A percentile compares a stretch with the other conserved stretches of the same genome.
These are phyloP conservation scores for Sebastes minor DNA, from an alignment of 2,797 vertebrate species.

Conservation along the genomic window DNA sequence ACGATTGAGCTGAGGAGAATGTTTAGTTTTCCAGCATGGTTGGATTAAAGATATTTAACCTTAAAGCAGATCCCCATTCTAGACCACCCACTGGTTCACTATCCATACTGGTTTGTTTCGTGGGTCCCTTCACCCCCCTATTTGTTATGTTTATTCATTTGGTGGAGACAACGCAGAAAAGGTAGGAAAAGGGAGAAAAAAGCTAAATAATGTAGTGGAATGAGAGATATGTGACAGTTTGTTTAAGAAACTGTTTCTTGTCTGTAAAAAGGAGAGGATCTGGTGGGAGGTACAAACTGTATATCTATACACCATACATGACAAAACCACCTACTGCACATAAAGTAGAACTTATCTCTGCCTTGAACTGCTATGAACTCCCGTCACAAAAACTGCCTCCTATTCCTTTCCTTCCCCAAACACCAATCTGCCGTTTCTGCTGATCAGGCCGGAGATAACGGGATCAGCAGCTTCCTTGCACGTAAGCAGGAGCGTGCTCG, in stretches of 20 bases:
- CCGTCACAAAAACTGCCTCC: slow-evolving; percentile 19
- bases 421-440: slow-evolving; percentile 49
- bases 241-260: slow-evolving; percentile 14
- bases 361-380: slow-evolving; percentile 25
- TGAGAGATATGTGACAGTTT: slow-evolving; percentile 2
- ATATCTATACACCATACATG: slow-evolving; percentile 13
- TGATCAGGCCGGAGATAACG: slow-evolving; percentile 61
- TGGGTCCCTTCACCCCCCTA: slow-evolving; percentile 2
- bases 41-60: slow-evolving; percentile 74
- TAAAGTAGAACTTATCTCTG: slow-evolving; percentile 26
- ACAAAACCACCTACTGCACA: slow-evolving; percentile 15
- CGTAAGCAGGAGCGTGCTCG: slow-evolving; percentile 34
- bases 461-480: slow-evolving; percentile 51
- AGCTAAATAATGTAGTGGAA: not conserved
- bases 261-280: not conserved
- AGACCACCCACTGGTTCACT: slow-evolving; percentile 70
- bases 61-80: slow-evolving; percentile 53
- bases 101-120: slow-evolving; percentile 39
- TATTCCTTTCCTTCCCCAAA: slow-evolving; percentile 27
- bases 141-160: slow-evolving; percentile 68
- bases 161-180: slow-evolving; percentile 21
- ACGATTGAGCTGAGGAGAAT: slow-evolving; percentile 58
- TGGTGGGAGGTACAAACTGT: not conserved
- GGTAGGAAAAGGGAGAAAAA: not conserved
- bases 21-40: slow-evolving; percentile 68